Evolutionary conservation across 1,140 invertebrate species (phyloP).

Genomic region (Drosophila seguyi): DNA sequence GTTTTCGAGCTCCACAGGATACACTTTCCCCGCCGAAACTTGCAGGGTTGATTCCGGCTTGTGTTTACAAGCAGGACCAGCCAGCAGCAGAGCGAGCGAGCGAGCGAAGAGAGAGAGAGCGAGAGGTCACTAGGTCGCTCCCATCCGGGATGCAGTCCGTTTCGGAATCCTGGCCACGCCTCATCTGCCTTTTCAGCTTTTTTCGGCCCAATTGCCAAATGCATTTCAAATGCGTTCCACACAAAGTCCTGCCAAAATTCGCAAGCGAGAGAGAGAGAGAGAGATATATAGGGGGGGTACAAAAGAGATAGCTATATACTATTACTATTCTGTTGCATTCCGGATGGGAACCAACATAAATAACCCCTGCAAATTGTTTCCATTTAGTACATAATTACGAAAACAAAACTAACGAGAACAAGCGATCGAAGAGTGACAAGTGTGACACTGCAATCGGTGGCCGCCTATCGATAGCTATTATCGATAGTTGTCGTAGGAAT

Average conservation of each 20-base stretch:
- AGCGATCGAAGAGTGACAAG: slow-evolving; percentile 6
- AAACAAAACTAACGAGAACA: not conserved
- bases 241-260: slow-evolving; percentile 14
- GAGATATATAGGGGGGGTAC: slow-evolving; percentile 1
- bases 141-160: slow-evolving; percentile 46
- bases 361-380: slow-evolving; percentile 73
- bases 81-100: not conserved
- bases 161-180: slow-evolving; percentile 56
- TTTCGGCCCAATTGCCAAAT: slow-evolving; percentile 50
- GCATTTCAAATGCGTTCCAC: slow-evolving; percentile 77
- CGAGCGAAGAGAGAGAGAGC: slow-evolving; percentile 3
- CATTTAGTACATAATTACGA: slow-evolving; percentile 31
- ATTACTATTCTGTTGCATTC: slow-evolving; percentile 51
- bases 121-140: slow-evolving; percentile 55
- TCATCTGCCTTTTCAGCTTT: slow-evolving; percentile 48
- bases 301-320: slow-evolving; percentile 34
- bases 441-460: not conserved
- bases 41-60: slow-evolving; percentile 27
- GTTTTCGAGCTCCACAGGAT: slow-evolving; percentile 27
- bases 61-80: slow-evolving; percentile 15
- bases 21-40: slow-evolving; percentile 48
- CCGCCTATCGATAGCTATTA: slow-evolving; percentile 15
- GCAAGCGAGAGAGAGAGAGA: not conserved
- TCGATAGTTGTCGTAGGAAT: slow-evolving; percentile 34
- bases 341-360: slow-evolving; percentile 3